Conservation (phyloP, 2,888 invertebrate genomes). For the Volucella inanis region DNA sequence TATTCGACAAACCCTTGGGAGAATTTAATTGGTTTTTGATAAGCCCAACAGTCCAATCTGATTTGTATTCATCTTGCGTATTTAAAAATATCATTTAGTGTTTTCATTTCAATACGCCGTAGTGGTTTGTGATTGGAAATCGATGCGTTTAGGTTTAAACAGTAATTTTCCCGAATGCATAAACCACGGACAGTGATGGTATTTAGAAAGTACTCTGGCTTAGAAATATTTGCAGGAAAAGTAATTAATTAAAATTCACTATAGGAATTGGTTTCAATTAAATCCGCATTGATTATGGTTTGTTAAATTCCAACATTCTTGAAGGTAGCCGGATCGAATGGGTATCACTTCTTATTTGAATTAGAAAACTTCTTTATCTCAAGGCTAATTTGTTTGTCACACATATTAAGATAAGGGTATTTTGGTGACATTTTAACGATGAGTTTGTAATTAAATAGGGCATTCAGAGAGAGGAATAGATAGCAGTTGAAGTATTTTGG, state of each 20-base stretch:
- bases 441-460: too few species aligned
- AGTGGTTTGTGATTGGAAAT: not conserved
- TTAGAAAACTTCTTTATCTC: too few species aligned
- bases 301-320: too few species aligned
- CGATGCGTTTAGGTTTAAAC: not conserved
- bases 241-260: constrained; percentile 48
- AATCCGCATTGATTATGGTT: not conserved
- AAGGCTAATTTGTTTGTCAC: too few species aligned
- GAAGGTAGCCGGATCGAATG: too few species aligned
- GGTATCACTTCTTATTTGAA: too few species aligned
- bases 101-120: constrained; percentile 8
- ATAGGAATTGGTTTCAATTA: not conserved
- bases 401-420: too few species aligned
- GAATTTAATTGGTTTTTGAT: constrained; percentile 45
- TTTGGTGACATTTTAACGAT: too few species aligned
- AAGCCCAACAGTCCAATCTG: not conserved
- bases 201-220: constrained; percentile 39
- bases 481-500: too few species aligned
- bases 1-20: constrained; percentile 9
- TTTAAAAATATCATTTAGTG: constrained; percentile 39
- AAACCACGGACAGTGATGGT: not conserved
- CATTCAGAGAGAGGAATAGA: too few species aligned
- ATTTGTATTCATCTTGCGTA: constrained; percentile 53
- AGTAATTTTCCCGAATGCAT: constrained; percentile 38
- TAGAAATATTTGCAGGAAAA: constrained; percentile 37